A percentile compares a stretch with the other conserved stretches of the same genome.
These are phyloP conservation scores for Allygus modestus DNA, from an alignment of 2,888 invertebrate species.

Conservation along the genomic window DNA sequence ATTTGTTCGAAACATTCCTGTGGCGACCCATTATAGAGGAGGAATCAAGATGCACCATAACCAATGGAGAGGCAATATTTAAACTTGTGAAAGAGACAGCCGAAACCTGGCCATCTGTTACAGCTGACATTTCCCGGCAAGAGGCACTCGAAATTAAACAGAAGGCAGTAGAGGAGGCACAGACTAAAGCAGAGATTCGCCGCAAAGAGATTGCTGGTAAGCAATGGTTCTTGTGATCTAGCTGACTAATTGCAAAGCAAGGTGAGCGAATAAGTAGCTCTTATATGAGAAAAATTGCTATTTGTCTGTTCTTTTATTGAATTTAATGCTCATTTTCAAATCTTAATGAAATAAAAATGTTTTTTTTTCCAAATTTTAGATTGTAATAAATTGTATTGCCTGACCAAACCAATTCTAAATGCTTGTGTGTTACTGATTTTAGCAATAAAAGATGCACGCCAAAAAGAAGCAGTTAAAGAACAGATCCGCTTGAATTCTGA, in stretches of 20 bases:
- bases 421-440: constrained; percentile 57
- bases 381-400: too few species aligned
- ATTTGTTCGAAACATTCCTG: constrained; percentile 87
- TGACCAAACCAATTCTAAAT: too few species aligned
- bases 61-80: constrained; percentile 80
- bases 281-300: too few species aligned
- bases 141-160: constrained; percentile 79
- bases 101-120: constrained; percentile 79
- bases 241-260: too few species aligned
- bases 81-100: constrained; percentile 81
- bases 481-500: constrained; percentile 80
- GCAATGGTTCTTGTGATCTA: too few species aligned
- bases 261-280: too few species aligned
- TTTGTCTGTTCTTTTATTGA: too few species aligned
- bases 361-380: too few species aligned
- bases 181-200: constrained; percentile 78
- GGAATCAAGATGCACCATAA: constrained; percentile 81
- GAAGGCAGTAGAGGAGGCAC: constrained; percentile 78
- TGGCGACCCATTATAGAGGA: constrained; percentile 78
- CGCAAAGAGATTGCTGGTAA: constrained; percentile 76
- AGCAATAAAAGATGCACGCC: constrained; percentile 77
- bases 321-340: too few species aligned
- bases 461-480: constrained; percentile 79
- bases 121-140: constrained; percentile 77
- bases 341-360: too few species aligned